Percentiles rank a stretch among this genome's conserved stretches.
Evolutionary conservation across 1,140 invertebrate species (phyloP).

Genomic region (Geopemphigus sp.): DNA sequence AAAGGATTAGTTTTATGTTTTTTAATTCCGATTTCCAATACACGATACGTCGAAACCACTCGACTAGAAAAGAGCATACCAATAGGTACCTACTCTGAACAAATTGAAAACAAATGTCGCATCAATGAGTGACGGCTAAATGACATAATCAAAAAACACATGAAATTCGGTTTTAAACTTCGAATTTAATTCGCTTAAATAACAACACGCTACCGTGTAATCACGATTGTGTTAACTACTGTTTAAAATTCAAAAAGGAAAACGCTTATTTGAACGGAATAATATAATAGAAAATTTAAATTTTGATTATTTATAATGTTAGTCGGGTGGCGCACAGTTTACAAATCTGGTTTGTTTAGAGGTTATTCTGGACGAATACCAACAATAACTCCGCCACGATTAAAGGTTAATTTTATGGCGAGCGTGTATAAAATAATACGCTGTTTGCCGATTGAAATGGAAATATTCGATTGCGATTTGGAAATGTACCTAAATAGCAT

Average conservation of each 20-base stretch:
- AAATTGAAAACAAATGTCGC: no score
- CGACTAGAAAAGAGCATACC: no score
- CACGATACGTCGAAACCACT: no score
- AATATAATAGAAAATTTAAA: conserved; percentile 2
- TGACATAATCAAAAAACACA: no score
- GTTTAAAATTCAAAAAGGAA: conserved; percentile 3
- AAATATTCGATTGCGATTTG: neutral
- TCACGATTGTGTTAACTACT: no score
- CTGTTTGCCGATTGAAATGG: neutral
- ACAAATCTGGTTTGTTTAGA: conserved; percentile 11
- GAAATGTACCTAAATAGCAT: neutral
- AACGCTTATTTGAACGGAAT: conserved; percentile 14
- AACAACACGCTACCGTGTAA: neutral
- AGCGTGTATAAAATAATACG: neutral
- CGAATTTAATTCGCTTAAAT: no score
- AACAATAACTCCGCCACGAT: neutral
- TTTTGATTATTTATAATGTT: conserved; percentile 21
- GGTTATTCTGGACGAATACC: conserved; percentile 19
- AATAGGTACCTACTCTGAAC: no score
- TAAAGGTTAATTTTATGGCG: neutral
- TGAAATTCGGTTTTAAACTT: no score
- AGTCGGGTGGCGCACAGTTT: neutral
- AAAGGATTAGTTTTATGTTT: neutral
- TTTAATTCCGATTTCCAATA: no score
- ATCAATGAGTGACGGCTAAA: no score